These are phyloP conservation scores for Planiliza haematocheilus DNA, from an alignment of 2,113 vertebrate species.

Conservation along the genomic window DNA sequence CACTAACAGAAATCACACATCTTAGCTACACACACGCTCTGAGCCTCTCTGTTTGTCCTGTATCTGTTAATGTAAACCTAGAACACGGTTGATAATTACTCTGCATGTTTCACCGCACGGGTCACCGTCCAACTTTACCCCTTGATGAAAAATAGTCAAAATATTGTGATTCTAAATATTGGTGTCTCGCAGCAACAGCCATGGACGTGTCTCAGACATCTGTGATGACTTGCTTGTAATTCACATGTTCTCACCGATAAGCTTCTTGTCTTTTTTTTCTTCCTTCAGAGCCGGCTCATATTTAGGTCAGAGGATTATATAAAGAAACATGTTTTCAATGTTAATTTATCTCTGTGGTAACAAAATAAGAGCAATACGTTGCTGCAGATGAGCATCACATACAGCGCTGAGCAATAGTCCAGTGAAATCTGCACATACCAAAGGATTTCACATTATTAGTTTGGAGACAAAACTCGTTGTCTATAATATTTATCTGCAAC, in stretches of 20 bases:
- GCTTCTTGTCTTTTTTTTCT: slow-evolving; percentile 2
- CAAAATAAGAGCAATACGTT: background rate
- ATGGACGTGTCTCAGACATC: slow-evolving; percentile 37
- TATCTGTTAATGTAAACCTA: slow-evolving; percentile 55
- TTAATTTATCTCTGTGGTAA: background rate
- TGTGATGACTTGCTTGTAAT: slow-evolving; percentile 11
- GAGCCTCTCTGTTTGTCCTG: slow-evolving; percentile 3
- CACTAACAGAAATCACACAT: background rate
- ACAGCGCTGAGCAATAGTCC: too few species aligned
- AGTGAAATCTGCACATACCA: too few species aligned
- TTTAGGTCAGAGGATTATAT: background rate
- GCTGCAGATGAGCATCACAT: too few species aligned
- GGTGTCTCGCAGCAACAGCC: slow-evolving; percentile 36
- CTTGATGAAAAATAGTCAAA: slow-evolving; percentile 50
- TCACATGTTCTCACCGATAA: slow-evolving; percentile 44
- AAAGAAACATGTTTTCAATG: background rate
- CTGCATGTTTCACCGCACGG: slow-evolving; percentile 15
- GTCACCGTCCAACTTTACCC: slow-evolving; percentile 20
- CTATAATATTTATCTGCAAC: too few species aligned
- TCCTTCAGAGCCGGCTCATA: background rate
- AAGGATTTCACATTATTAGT: too few species aligned
- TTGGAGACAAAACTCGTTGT: too few species aligned
- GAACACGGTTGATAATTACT: slow-evolving; percentile 25
- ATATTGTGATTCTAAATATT: slow-evolving; percentile 65
- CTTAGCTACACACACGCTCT: background rate